Evolutionary conservation across 1,140 invertebrate genomes (phyloP).

Genomic region (Caerostris darwini): DNA sequence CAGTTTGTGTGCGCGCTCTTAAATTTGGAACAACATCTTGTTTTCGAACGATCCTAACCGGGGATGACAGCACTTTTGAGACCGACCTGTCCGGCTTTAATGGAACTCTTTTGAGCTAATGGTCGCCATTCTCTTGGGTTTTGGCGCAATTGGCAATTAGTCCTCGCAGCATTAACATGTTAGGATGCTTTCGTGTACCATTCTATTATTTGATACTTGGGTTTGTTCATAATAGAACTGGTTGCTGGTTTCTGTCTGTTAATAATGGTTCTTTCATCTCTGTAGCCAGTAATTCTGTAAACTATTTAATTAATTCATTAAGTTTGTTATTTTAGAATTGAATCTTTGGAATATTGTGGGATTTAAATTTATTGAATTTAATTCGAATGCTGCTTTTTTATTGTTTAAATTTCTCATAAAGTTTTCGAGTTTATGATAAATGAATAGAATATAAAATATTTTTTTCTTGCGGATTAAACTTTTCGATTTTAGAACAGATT

Average conservation of each 20-base stretch:
- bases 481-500: not conserved
- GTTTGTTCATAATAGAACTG: not conserved
- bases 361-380: too few species aligned
- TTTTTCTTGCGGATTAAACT: not conserved
- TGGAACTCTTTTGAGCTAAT: not conserved
- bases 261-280: too few species aligned
- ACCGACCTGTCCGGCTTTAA: slow-evolving; percentile 13
- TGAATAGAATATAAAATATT: too few species aligned
- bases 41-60: not conserved
- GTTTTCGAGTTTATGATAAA: too few species aligned
- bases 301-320: too few species aligned
- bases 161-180: too few species aligned
- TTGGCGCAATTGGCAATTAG: not conserved
- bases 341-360: too few species aligned
- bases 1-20: not conserved
- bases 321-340: too few species aligned
- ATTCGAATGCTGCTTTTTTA: too few species aligned
- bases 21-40: not conserved
- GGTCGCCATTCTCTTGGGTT: not conserved
- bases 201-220: not conserved
- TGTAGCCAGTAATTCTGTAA: too few species aligned
- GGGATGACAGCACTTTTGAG: not conserved
- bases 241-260: too few species aligned
- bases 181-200: not conserved
- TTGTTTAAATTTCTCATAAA: too few species aligned